These are phyloP conservation scores for Trisateles emortualis DNA, from an alignment of 2,888 invertebrate species.

Conservation along the genomic window DNA sequence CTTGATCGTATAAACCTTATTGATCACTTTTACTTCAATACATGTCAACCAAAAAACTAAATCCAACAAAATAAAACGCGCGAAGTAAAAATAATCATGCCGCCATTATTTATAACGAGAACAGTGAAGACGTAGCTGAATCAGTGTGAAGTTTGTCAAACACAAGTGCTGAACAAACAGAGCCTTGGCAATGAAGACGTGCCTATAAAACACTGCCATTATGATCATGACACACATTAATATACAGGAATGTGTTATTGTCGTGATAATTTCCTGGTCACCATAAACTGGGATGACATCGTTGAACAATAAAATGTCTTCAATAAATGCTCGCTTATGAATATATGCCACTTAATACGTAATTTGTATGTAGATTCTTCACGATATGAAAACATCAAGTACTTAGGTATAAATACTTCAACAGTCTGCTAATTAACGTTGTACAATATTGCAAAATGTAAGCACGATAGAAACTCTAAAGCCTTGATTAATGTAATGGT, in stretches of 20 bases:
- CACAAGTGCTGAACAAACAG: constrained; percentile 56
- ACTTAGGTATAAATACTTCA: constrained; percentile 33
- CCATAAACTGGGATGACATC: constrained; percentile 59
- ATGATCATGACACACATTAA: constrained; percentile 69
- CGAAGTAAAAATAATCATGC: not conserved
- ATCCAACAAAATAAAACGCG: constrained; percentile 1
- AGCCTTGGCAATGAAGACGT: constrained; percentile 61
- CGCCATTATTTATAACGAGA: not conserved
- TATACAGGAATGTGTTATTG: constrained; percentile 71
- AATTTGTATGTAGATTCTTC: constrained; percentile 44
- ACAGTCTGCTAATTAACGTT: constrained; percentile 31
- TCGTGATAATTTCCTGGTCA: constrained; percentile 69
- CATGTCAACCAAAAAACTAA: too few species aligned
- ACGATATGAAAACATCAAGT: constrained; percentile 34
- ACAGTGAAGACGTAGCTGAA: constrained; percentile 20
- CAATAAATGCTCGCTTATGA: constrained; percentile 33
- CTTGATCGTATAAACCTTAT: too few species aligned
- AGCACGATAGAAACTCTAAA: constrained; percentile 22
- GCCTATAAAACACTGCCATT: constrained; percentile 69
- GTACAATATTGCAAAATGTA: constrained; percentile 28
- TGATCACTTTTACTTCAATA: too few species aligned
- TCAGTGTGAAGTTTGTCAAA: constrained; percentile 48
- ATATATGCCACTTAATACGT: constrained; percentile 22
- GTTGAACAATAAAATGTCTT: constrained; percentile 49
- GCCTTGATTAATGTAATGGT: constrained; percentile 23